Evolutionary conservation across 23 tunicate species (phyloP).

Genomic region (Trididemnum clinides): DNA sequence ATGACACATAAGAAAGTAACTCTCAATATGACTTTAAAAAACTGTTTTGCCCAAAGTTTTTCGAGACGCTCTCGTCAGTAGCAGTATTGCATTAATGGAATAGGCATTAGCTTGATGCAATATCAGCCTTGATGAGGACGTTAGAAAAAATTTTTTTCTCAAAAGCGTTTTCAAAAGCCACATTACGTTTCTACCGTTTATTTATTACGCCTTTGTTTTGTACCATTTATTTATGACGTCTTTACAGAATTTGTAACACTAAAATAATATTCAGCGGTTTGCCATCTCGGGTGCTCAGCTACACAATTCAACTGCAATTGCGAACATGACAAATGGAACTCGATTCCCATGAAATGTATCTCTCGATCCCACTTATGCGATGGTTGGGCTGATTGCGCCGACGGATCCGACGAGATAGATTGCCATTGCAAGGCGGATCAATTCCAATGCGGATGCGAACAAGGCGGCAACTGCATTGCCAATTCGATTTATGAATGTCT

Average conservation of each 20-base stretch:
- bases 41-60: too few species aligned
- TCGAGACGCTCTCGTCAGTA: too few species aligned
- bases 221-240: background rate
- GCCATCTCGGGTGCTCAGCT: background rate
- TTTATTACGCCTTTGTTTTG: background rate
- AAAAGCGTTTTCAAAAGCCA: too few species aligned
- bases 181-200: too few species aligned
- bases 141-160: too few species aligned
- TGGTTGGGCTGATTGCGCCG: slow-evolving; percentile 13
- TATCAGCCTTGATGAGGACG: too few species aligned
- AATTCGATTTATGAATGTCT: slow-evolving; percentile 2
- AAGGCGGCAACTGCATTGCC: background rate
- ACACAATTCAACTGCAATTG: slow-evolving; percentile 2
- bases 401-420: slow-evolving; percentile 28
- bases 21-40: too few species aligned
- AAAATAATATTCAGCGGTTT: background rate
- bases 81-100: too few species aligned
- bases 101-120: too few species aligned
- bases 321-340: background rate
- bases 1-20: too few species aligned
- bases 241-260: too few species aligned
- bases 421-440: background rate
- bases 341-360: background rate
- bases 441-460: slow-evolving; percentile 22
- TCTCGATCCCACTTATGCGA: background rate